phyloP scores from a whole-genome alignment of 1,140 invertebrate species.

The Drosophila rhopaloa region DNA sequence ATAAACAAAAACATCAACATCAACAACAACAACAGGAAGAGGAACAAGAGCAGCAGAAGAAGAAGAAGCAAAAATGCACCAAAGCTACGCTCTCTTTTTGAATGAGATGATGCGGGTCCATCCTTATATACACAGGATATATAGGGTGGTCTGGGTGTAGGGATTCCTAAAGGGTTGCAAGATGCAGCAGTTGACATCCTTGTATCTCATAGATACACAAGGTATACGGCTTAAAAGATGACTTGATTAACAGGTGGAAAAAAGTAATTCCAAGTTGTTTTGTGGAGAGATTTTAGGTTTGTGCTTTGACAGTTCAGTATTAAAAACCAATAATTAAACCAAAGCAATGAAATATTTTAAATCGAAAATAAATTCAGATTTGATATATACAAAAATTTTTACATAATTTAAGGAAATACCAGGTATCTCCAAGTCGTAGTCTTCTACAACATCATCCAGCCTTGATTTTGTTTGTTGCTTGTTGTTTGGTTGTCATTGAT shows the following conservation, averaged over 20 bases:
- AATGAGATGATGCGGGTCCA: conserved; percentile 50
- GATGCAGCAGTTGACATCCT: conserved; percentile 25
- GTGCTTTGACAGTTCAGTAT: too few relatives aligned
- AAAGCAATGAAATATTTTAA: too few relatives aligned
- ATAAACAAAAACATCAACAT: conserved; percentile 49
- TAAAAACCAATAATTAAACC: too few relatives aligned
- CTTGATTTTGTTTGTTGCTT: conserved; percentile 34
- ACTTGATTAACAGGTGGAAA: neutral
- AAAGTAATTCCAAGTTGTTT: too few relatives aligned
- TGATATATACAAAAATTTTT: too few relatives aligned
- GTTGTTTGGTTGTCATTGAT: conserved; percentile 68
- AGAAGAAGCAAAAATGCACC: conserved; percentile 50
- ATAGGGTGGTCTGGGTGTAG: conserved; percentile 6
- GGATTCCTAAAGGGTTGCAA: conserved; percentile 44
- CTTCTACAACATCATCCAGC: neutral
- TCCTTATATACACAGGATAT: conserved; percentile 9
- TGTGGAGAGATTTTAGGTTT: too few relatives aligned
- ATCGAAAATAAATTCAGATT: too few relatives aligned
- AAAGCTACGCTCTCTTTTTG: conserved; percentile 48
- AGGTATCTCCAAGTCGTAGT: conserved; percentile 15
- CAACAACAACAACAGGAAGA: conserved; percentile 54
- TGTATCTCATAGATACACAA: conserved; percentile 2
- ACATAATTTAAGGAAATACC: neutral
- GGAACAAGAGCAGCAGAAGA: conserved; percentile 42
- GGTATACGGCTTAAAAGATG: conserved; percentile 5